These are phyloP conservation scores for Rhyacophila evoluta DNA, from an alignment of 2,888 invertebrate species.

Conservation along the genomic window DNA sequence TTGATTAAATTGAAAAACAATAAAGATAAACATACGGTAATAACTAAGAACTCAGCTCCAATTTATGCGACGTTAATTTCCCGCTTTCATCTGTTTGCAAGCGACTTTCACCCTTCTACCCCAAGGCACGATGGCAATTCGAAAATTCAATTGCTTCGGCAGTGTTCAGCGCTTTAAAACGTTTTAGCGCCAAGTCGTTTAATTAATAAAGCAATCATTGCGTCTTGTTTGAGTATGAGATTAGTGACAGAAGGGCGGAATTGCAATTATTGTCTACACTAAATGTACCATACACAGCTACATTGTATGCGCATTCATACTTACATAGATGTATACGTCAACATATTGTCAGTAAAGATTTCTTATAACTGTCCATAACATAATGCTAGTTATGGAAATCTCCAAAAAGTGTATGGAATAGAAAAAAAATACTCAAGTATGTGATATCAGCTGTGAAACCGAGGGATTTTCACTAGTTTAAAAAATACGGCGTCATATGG, in stretches of 20 bases:
- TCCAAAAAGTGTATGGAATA: too few relatives aligned
- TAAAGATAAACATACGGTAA: constrained; percentile 35
- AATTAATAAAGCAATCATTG: constrained; percentile 53
- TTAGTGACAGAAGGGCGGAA: constrained; percentile 40
- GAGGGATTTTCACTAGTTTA: too few relatives aligned
- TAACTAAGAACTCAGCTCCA: background rate
- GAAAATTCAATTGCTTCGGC: constrained; percentile 11
- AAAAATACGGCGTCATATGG: too few relatives aligned
- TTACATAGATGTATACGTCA: too few relatives aligned
- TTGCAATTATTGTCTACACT: constrained; percentile 9
- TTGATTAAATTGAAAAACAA: constrained; percentile 37
- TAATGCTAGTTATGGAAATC: too few relatives aligned
- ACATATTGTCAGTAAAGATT: too few relatives aligned
- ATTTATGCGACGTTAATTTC: constrained; percentile 16
- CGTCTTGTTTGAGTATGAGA: constrained; percentile 51
- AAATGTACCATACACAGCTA: too few relatives aligned
- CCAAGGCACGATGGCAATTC: background rate
- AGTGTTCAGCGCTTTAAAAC: constrained; percentile 28
- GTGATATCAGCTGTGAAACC: too few relatives aligned
- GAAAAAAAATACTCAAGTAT: too few relatives aligned
- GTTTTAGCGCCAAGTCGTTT: constrained; percentile 41
- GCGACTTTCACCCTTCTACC: constrained; percentile 34
- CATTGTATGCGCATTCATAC: too few relatives aligned
- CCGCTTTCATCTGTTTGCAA: background rate
- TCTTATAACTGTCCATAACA: too few relatives aligned